These are phyloP conservation scores for Trachelus iudaicus DNA, from an alignment of 2,888 invertebrate species.

Conservation along the genomic window DNA sequence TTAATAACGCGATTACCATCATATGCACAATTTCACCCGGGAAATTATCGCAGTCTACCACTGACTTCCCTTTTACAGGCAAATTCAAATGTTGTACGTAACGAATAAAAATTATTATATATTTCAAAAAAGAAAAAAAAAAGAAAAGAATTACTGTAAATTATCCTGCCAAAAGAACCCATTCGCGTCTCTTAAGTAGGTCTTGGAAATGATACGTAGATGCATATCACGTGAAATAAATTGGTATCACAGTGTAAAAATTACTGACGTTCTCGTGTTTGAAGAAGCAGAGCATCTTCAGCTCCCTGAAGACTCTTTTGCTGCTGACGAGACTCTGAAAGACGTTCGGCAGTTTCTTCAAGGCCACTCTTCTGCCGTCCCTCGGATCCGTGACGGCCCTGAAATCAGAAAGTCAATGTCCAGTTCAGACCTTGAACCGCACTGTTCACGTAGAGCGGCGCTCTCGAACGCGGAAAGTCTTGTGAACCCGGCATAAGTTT, in stretches of 20 bases:
- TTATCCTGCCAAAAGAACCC: not conserved
- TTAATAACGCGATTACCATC: not conserved
- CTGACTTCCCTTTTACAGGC: not conserved
- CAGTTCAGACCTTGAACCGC: not conserved
- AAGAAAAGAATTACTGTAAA: not conserved
- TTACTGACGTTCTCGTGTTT: constrained; percentile 99
- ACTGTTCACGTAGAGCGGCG: not conserved
- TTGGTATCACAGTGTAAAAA: not conserved
- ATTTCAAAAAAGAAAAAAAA: no score
- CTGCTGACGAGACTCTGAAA: constrained; percentile 99
- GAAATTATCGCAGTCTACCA: not conserved
- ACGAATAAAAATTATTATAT: not conserved
- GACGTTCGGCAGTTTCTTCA: constrained; percentile 99
- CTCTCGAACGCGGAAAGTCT: not conserved
- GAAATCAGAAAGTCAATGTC: constrained; percentile 65
- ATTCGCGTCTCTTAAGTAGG: not conserved
- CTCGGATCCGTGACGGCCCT: constrained; percentile 99
- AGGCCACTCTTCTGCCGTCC: constrained; percentile 96
- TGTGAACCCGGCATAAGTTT: not conserved
- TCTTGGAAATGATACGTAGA: not conserved
- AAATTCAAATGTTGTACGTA: not conserved
- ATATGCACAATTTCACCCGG: not conserved
- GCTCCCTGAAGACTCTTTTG: constrained; percentile 97
- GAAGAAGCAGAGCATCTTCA: constrained; percentile 99
- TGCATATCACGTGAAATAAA: not conserved